These are phyloP conservation scores for Thripadectes ignobilis DNA, from an alignment of 2,797 vertebrate genomes.

Conservation along the genomic window DNA sequence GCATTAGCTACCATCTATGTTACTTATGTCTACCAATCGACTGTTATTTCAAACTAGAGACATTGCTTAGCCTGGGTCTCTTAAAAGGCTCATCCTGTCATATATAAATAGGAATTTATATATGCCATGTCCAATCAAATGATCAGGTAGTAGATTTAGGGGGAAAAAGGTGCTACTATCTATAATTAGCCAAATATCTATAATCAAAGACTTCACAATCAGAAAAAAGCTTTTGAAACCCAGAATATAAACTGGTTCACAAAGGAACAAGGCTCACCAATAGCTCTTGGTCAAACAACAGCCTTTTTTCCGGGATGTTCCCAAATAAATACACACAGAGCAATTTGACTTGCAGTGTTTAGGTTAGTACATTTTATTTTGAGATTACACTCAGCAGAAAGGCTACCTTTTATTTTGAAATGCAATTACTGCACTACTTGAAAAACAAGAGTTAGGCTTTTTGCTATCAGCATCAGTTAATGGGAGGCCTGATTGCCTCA, in stretches of 20 bases:
- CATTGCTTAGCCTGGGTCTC: background rate
- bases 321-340: background rate
- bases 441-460: background rate
- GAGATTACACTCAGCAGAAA: background rate
- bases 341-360: background rate
- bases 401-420: background rate
- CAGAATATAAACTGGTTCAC: background rate
- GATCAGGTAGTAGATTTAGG: background rate
- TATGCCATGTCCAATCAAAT: background rate
- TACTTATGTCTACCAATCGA: background rate
- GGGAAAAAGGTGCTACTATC: background rate
- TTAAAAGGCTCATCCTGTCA: background rate
- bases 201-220: background rate
- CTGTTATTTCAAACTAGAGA: background rate
- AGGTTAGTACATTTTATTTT: background rate
- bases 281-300: background rate
- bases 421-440: background rate
- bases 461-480: slow-evolving; percentile 11
- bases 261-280: background rate
- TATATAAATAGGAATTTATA: background rate
- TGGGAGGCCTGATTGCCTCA: slow-evolving; percentile 16
- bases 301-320: background rate
- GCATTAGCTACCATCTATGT: background rate
- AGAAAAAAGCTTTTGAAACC: background rate
- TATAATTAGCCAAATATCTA: background rate